Conservation (phyloP, 2,113 vertebrate genomes). For the Piliocolobus tephrosceles region DNA sequence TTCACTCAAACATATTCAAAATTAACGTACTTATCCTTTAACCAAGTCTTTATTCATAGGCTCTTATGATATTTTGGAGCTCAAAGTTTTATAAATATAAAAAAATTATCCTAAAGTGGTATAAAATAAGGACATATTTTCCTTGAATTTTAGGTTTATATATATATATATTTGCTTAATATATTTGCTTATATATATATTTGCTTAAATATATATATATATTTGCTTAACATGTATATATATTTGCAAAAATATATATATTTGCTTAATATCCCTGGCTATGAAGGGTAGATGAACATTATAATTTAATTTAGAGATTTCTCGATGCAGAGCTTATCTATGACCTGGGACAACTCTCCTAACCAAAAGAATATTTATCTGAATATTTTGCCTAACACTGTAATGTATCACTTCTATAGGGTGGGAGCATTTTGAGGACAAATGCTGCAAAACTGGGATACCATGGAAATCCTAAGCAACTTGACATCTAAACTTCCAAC, state of each 20-base stretch:
- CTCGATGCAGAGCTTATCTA: background rate
- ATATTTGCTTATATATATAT: background rate
- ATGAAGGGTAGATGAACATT: background rate
- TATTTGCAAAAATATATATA: background rate
- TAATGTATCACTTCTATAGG: constrained; percentile 31
- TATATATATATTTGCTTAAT: too few species aligned
- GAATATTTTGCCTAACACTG: background rate
- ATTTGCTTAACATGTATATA: background rate
- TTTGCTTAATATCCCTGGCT: background rate
- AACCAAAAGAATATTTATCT: background rate
- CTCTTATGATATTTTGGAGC: background rate
- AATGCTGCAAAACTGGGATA: background rate
- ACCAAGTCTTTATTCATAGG: background rate
- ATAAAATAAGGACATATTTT: background rate
- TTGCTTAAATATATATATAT: background rate
- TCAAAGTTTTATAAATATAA: background rate
- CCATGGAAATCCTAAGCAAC: constrained; percentile 22
- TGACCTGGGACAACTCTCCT: background rate
- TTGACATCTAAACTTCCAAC: background rate
- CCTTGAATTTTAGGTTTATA: background rate
- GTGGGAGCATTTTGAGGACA: background rate
- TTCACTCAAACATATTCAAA: background rate
- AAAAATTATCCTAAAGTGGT: too few species aligned
- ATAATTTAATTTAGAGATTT: background rate
- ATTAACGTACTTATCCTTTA: background rate